Base-by-base conservation (phyloP, 2,797 vertebrate genomes). In the Coccyzus lansbergi region DNA sequence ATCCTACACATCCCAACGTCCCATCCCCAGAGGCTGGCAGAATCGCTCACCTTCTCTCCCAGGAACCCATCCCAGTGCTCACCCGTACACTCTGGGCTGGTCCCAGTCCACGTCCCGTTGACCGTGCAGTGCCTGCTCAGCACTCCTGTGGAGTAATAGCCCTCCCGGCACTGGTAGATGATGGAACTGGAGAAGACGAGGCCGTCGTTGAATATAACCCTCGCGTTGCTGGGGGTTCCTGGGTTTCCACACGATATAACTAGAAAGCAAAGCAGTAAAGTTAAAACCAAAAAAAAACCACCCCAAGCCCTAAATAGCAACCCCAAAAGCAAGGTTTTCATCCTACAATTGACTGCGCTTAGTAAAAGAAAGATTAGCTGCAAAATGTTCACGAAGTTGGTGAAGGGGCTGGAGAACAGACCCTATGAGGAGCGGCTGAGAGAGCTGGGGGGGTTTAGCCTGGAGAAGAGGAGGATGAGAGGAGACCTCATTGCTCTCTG, bases 181-280 rank as follows among this genome's bases (percentile, higher is more conserved):
- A 99, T 98, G 74, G 99, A 99, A 92, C 98, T 99, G 92, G 99
- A 99, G 97, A 99, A 99, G 2, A 98, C 97, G 82, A 99, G 97
- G 86, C 99, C 99, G 0, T 99, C 99, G 7, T 99, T 99, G 96
- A 98, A 98, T 64, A 98, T 90, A 56, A 99, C 99, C 80, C 98
- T 97, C 19, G 99, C 97, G 0, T 99, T 99, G 86, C 98, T 98
- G 68, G 99, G 99, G 1, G 99, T 99, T 46, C 99, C 99, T 0
- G 99, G 99, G 77, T 99, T 99, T 72, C 99, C 99, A 85, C 99
- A 99, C 33, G 99, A 99, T 69, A 99, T 98, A 78, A 99, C 99
- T 99, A 93, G 77, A 89, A 36, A 82, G 62, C 34, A 64, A 84
- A 93, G 80, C 1, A n/a, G 22, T 2, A 25, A 36, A 31, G 64